These are phyloP conservation scores for Cheilosia vernalis DNA, from an alignment of 2,888 invertebrate genomes.

Conservation along the genomic window DNA sequence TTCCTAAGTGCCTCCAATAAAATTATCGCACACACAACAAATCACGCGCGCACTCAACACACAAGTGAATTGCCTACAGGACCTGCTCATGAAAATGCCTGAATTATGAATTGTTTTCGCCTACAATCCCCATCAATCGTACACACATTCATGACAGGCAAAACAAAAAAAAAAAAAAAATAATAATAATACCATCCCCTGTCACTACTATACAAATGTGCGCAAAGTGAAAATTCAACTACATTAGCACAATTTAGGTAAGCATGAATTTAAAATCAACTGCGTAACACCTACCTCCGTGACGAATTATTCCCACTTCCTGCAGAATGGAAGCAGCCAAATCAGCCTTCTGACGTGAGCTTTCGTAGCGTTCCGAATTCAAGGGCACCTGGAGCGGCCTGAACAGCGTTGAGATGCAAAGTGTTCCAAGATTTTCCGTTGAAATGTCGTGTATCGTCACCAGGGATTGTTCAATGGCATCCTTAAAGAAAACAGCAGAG, in stretches of 20 bases:
- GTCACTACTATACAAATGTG: background rate
- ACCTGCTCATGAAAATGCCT: slow-evolving; percentile 3
- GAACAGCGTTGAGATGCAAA: slow-evolving; percentile 89
- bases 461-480: slow-evolving; percentile 87
- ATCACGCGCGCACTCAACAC: slow-evolving; percentile 35
- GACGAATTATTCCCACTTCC: slow-evolving; percentile 87
- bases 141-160: slow-evolving; percentile 1
- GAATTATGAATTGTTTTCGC: slow-evolving; percentile 43
- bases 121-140: slow-evolving; percentile 3
- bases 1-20: slow-evolving; percentile 32
- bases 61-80: slow-evolving; percentile 14
- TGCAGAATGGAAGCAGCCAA: slow-evolving; percentile 90
- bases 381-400: slow-evolving; percentile 88
- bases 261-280: slow-evolving; percentile 44
- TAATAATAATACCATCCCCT: background rate
- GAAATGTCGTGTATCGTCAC: slow-evolving; percentile 90
- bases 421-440: slow-evolving; percentile 88
- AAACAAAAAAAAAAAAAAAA: too few species aligned
- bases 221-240: slow-evolving; percentile 13
- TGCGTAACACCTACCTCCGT: slow-evolving; percentile 84
- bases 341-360: slow-evolving; percentile 91
- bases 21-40: slow-evolving; percentile 41
- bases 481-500: slow-evolving; percentile 80
- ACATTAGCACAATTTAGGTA: slow-evolving; percentile 37
- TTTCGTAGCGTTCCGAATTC: slow-evolving; percentile 89